A percentile compares a stretch with the other conserved stretches of the same genome.
phyloP scores from a whole-genome alignment of 2,113 vertebrate genomes.

The Amia ocellicauda region DNA sequence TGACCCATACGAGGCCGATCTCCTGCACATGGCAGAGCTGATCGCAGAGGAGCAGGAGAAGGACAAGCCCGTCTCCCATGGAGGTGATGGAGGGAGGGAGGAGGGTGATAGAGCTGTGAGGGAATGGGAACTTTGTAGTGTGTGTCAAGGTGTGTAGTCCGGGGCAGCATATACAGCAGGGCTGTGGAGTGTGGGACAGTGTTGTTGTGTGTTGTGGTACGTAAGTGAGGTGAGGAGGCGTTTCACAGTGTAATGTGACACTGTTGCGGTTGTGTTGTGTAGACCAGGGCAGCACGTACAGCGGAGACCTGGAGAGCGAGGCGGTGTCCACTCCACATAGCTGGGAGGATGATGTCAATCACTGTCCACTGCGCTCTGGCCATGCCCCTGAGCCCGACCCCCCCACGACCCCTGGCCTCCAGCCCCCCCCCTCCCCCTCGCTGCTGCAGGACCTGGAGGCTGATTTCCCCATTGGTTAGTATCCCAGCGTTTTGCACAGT shows the following conservation, averaged over 20 bases:
- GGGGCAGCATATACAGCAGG: too few relatives aligned
- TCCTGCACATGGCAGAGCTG: conserved; percentile 97
- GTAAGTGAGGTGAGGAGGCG: too few relatives aligned
- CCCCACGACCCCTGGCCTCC: conserved; percentile 52
- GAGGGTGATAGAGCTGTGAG: neutral
- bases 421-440: conserved; percentile 55
- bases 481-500: too few relatives aligned
- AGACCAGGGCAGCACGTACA: conserved; percentile 84
- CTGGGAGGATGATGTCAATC: conserved; percentile 85
- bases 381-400: conserved; percentile 53
- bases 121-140: neutral
- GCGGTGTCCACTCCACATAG: conserved; percentile 83
- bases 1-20: conserved; percentile 86
- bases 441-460: conserved; percentile 84
- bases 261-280: conserved; percentile 23
- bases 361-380: conserved; percentile 62
- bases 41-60: conserved; percentile 82
- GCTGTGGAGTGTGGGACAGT: too few relatives aligned
- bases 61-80: conserved; percentile 70
- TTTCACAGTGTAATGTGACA: too few relatives aligned
- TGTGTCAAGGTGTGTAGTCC: too few relatives aligned
- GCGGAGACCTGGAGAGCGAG: conserved; percentile 84
- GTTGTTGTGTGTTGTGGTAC: too few relatives aligned
- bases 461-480: conserved; percentile 84
- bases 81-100: conserved; percentile 59